Evolutionary conservation across 2,888 invertebrate genomes (phyloP), one percentile per base, ranked within the genome.

Genomic region (Xestobium rufovillosum): DNA sequence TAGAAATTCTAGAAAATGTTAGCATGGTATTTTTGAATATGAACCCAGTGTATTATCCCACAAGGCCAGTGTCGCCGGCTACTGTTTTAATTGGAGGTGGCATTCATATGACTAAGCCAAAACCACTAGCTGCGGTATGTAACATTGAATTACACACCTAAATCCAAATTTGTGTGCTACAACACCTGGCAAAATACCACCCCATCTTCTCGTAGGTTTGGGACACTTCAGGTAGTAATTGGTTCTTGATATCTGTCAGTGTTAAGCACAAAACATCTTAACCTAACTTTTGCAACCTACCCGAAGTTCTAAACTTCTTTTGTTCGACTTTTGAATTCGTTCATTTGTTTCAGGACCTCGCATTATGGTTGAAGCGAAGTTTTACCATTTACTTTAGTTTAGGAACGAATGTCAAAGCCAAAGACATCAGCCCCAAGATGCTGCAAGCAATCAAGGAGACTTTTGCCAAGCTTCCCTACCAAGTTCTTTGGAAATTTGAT

Each of bases 401-500:
- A 14, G 53, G 53, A 3, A 41, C 47, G 9, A 43, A 39, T 14
- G 36, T 52, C 11, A 47, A 45, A 39, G 41, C 43, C 9, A 31
- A 37, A 8, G 26, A 43, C 13, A 26, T 53, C 2, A 34, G 34
- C 2, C 25, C 36, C 6, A 17, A 43, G 4, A 26, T 39, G 3
- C 35, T 35, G 14, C 13, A 10, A 17, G 31, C 16, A 3, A 39
- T 54, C 11, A 28, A 48, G 26, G 30, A 43, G 9, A 39, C 43
- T 9, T 49, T 54, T 13, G 26, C 17, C 2, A 32, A 39, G 3
- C 26, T 54, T 1, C 50, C 52, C 4, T 52, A 52, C 29, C 45
- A 44, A 13, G 32, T 54, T 14, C 14, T 54, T 4, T 54, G 54
- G 54, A 54, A 54, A 45, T 51, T 48, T 36, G 52, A 54, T 10